Evolutionary conservation across 2,113 vertebrate species (phyloP).

Genomic region (Gorsachius goisagi): DNA sequence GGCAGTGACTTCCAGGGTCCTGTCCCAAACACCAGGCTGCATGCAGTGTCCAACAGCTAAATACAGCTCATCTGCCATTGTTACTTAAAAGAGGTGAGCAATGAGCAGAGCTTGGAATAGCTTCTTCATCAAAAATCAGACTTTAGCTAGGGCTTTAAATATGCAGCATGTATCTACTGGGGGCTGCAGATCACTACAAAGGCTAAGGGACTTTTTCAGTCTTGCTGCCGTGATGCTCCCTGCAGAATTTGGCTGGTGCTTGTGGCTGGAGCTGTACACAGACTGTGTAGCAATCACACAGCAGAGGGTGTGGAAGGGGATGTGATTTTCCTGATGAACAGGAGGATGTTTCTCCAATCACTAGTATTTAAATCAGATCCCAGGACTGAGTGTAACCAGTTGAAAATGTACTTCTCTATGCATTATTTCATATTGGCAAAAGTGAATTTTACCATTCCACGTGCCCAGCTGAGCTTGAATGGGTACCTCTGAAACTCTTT

Average conservation of each 20-base stretch:
- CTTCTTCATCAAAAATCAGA: neutral
- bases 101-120: neutral
- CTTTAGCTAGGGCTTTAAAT: neutral
- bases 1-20: neutral
- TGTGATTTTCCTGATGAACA: neutral
- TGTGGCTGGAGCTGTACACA: neutral
- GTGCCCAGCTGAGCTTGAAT: neutral
- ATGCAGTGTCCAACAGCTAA: accelerated
- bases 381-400: neutral
- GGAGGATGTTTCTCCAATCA: neutral
- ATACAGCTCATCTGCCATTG: accelerated
- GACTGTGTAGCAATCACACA: neutral
- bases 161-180: neutral
- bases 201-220: neutral
- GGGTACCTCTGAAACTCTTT: neutral
- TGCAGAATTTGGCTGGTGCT: neutral
- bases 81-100: neutral
- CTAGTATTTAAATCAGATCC: neutral
- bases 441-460: accelerated
- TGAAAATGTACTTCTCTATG: neutral
- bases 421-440: neutral
- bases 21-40: accelerated
- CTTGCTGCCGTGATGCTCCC: neutral
- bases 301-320: neutral
- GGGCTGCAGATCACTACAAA: neutral